Evolutionary conservation across 2,888 invertebrate genomes (phyloP), one percentile per base, ranked within the genome.

Genomic region (Galeruca laticollis): DNA sequence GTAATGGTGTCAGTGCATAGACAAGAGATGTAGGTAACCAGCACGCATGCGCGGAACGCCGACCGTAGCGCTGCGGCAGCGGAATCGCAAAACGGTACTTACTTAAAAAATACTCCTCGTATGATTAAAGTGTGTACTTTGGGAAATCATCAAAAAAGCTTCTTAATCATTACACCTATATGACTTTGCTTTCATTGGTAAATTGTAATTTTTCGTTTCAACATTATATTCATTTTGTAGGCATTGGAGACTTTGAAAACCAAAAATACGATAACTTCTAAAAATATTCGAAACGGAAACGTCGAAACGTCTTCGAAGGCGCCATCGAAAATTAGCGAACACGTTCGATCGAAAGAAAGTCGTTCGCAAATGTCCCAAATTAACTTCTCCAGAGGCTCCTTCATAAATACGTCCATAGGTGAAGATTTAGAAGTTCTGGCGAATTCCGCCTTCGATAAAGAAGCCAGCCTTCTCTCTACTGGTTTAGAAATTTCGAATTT

Each of bases 321-420:
- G 18, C 33, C 51, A 35, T 57, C 66, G 11, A 70, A 37, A 64
- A 67, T 37, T 31, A 69, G 47, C 21, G 59, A 63, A 72, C 71
- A 20, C 9, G 31, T 20, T n/a, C 20, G n/a, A n/a, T 37, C 62
- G 2, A 49, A 63, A 20, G 40, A 60, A 40, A 52, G 40, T n/a
- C 47, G 26, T 31, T 37, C 68, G 13, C 64, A 73, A 51, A 69
- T 69, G 51, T 77, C 80, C 5, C 75, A 77, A 2, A 79, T 84
- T 51, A 84, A 83, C 73, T 83, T 79, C 63, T 81, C 81, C 1
- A 76, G 84, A 70, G 83, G 83, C 6, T 83, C 83, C 1, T 65
- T 65, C 26, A 60, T 61, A 40, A 79, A 80, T 40, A 62, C 52
- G 26, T 61, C 43, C 9, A 52, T 68, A 2, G 60, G 65, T 18